Evolutionary conservation across 2,113 vertebrate species (phyloP), one percentile per base, ranked within the genome.

Genomic region (Lynx canadensis): DNA sequence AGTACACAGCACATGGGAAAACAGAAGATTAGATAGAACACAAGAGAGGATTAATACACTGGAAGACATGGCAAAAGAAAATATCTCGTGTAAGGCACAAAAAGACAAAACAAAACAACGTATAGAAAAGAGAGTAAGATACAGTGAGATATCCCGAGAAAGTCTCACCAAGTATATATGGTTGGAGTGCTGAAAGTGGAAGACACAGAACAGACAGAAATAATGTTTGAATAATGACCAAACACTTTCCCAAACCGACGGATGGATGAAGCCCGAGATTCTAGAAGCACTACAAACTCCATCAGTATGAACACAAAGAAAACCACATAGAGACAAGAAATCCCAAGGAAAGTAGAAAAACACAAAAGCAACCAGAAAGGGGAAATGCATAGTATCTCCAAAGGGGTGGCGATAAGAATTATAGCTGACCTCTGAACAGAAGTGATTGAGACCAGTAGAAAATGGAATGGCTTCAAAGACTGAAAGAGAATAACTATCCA

Each of bases 391-490:
- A n/a, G 74, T 85, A 45, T 60, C 48, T 97, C 93, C 94, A 91
- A 89, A 97, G 78, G 50, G 55, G 6, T 12, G 55, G 60, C 5
- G 79, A 16, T 52, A 81, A 74, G 57, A 80, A 93, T 52, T 68
- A 18, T 0, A 27, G 48, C 57, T 69, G n/a, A 76, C 76, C 41
- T 84, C 63, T 60, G 25, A 60, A 45, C 11, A 84, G 41, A 85
- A 84, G 21, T 84, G 63, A 91, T 36, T 74, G 71, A 91, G 21
- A 52, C 55, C 8, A 52, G 29, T 93, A 92, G n/a, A 96, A 97
- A 92, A 84, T 83, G 27, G n/a, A 89, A 80, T 38, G 18, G 11
- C 10, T 93, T 97, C 85, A 93, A 93, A 97, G 65, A 78, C 45
- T 82, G 84, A 83, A 86, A 80, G 38, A 69, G 91, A 94, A 79